Evolutionary conservation across 2,113 vertebrate genomes (phyloP), one percentile per base, ranked within the genome.

Genomic region (Syngnathus floridae): DNA sequence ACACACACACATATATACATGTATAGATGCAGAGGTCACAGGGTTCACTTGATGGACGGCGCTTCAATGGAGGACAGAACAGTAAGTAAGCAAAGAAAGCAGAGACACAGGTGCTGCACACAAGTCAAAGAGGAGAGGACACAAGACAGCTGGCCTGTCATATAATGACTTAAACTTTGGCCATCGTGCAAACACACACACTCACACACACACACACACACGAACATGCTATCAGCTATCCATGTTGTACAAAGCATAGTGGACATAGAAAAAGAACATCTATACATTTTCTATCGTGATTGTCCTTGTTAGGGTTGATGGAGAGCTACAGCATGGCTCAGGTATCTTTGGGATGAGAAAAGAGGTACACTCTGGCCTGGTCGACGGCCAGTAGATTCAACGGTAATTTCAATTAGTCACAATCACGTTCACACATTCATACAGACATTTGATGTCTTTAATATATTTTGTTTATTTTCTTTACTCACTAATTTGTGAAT

Each of bases 101-200:
- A 75, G 69, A 73, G 72, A 57, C 77, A 70, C 84, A 83, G 87
- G 81, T 83, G 82, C 71, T 74, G 66, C 62, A 73, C 67, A 31
- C 63, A 77, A 62, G 82, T 84, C 81, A 41, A 65, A 69, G 58
- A 68, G 65, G 67, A 75, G 83, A 86, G 69, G 71, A 79, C 70
- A 64, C 62, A 67, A 19, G 74, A 85, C 89, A 85, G 87, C 85
- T 89, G 88, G 73, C 66, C 70, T 76, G 82, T 86, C 82, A 71
- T 61, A 84, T 78, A 85, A 84, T 81, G 77, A 88, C 80, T 85
- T 87, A 84, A 79, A 84, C 79, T 84, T 69, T 45, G 72, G 58
- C 55, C 63, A 43, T 13, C 66, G 48, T 48, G 19, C 57, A 63
- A 19, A 37, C 65, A 43, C 65, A 12, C 67, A 76, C 59, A 43